phyloP scores from a whole-genome alignment of 2,797 vertebrate species.

The Tenualosa ilisha region DNA sequence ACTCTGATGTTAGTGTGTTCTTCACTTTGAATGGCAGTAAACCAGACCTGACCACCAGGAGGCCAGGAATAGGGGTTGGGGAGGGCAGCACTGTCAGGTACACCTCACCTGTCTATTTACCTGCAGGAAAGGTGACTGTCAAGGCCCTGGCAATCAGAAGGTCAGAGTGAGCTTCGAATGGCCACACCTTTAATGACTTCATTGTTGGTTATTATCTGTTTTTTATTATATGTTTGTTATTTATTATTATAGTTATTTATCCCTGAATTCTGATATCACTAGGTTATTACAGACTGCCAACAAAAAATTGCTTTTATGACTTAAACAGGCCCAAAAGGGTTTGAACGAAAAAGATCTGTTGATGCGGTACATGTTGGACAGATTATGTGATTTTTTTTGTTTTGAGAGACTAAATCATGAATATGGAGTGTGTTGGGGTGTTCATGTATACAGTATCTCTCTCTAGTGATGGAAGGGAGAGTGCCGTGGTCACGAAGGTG shows the following conservation, averaged over 20 bases:
- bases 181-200: not conserved
- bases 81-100: constrained; percentile 80
- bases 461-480: constrained; percentile 85
- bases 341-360: no score
- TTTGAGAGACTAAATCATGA: not conserved
- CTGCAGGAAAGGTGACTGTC: constrained; percentile 82
- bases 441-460: constrained; percentile 28
- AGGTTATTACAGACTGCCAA: no score
- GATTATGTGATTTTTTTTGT: not conserved
- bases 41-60: constrained; percentile 73
- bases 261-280: no score
- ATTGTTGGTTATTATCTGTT: not conserved
- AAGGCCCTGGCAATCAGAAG: constrained; percentile 84
- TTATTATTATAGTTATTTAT: no score
- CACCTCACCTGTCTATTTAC: constrained; percentile 77
- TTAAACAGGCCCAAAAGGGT: no score
- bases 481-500: constrained; percentile 86
- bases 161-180: constrained; percentile 43
- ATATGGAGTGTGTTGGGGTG: not conserved
- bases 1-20: constrained; percentile 80
- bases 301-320: no score
- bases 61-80: constrained; percentile 61
- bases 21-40: constrained; percentile 90
- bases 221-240: no score
- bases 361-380: no score